Percentiles rank a stretch among this genome's conserved stretches.
These are phyloP conservation scores for Hemithea aestivaria DNA, from an alignment of 2,888 invertebrate genomes.

Conservation along the genomic window DNA sequence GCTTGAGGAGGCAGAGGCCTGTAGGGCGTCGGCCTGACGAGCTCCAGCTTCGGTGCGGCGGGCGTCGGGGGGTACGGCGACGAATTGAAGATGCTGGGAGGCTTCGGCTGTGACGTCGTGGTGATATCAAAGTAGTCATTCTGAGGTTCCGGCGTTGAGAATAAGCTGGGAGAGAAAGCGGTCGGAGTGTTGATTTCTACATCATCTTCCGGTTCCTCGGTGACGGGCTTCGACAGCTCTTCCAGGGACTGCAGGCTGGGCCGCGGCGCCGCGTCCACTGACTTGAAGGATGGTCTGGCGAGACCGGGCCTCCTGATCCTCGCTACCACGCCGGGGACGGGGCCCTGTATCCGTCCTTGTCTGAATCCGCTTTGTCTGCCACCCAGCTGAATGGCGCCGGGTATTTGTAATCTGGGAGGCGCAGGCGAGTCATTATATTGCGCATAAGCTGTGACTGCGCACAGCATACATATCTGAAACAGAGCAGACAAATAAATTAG, in stretches of 20 bases:
- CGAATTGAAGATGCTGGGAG: conserved; percentile 64
- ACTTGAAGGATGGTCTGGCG: conserved; percentile 67
- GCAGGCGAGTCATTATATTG: conserved; percentile 72
- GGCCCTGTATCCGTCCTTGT: conserved; percentile 59
- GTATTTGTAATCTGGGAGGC: conserved; percentile 83
- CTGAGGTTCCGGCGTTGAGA: conserved; percentile 66
- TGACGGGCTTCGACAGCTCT: conserved; percentile 81
- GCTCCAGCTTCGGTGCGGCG: conserved; percentile 54
- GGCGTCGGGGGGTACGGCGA: conserved; percentile 65
- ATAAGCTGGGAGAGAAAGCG: conserved; percentile 60
- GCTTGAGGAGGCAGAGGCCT: conserved; percentile 62
- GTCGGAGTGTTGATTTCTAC: conserved; percentile 77
- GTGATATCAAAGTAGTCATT: conserved; percentile 69
- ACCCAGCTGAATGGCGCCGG: conserved; percentile 80
- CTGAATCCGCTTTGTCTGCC: conserved; percentile 60
- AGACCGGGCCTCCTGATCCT: conserved; percentile 65
- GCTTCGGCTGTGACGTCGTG: conserved; percentile 68
- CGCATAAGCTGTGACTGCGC: conserved; percentile 72
- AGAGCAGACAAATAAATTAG: conserved; percentile 14
- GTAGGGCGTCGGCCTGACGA: conserved; percentile 67
- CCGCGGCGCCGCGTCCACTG: conserved; percentile 63
- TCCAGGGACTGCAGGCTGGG: conserved; percentile 72
- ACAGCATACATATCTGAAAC: conserved; percentile 74
- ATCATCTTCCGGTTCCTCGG: conserved; percentile 83
- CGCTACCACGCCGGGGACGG: conserved; percentile 44